Conservation (phyloP, 1,140 invertebrate genomes). For the Zaprionus kolodkinae region DNA sequence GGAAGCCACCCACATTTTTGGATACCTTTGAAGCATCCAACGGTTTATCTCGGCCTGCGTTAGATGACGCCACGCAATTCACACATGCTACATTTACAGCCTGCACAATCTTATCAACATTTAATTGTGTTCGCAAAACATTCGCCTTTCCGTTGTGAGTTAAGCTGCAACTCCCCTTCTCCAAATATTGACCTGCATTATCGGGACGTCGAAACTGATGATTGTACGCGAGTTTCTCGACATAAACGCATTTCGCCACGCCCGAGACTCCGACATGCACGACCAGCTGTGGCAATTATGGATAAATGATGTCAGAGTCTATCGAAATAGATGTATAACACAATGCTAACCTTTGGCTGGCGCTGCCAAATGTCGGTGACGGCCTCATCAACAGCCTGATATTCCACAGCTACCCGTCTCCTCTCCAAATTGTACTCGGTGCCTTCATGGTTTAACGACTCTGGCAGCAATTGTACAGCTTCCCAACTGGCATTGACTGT, state of each 20-base stretch:
- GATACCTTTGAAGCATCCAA: conserved; percentile 39
- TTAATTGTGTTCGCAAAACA: conserved; percentile 81
- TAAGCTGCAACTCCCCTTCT: conserved; percentile 73
- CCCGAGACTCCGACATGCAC: conserved; percentile 87
- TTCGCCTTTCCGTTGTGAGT: conserved; percentile 65
- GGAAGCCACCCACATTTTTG: conserved; percentile 84
- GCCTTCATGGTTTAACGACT: conserved; percentile 69
- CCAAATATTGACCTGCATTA: conserved; percentile 80
- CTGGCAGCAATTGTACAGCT: conserved; percentile 85
- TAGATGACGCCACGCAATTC: conserved; percentile 47
- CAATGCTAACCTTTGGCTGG: conserved; percentile 85
- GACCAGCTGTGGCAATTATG: conserved; percentile 84
- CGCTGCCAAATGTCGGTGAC: conserved; percentile 87
- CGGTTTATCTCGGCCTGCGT: not conserved
- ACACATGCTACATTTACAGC: conserved; percentile 62
- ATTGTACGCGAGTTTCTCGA: conserved; percentile 86
- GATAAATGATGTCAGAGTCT: conserved; percentile 54
- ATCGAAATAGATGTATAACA: conserved; percentile 13
- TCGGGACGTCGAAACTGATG: conserved; percentile 85
- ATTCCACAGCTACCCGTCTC: conserved; percentile 87
- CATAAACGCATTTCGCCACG: conserved; percentile 84
- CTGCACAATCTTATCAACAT: conserved; percentile 85
- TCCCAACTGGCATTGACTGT: conserved; percentile 90
- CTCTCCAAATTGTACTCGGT: conserved; percentile 85
- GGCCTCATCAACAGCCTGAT: conserved; percentile 85